phyloP scores from a whole-genome alignment of 2,113 vertebrate genomes.

The Steatornis caripensis region DNA sequence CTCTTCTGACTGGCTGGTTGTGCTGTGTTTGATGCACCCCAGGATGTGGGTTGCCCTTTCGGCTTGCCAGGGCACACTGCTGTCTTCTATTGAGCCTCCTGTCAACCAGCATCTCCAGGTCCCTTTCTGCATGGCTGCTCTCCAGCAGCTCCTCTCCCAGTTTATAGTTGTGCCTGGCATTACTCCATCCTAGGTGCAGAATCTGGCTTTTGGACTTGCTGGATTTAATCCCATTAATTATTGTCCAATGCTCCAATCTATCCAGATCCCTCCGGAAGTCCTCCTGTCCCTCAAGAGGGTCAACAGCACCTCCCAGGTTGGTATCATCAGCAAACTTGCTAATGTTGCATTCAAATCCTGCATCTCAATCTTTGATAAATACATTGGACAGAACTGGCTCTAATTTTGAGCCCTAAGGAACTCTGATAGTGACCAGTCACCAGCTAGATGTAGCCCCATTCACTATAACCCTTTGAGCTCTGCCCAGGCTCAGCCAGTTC shows the following conservation, averaged over 20 bases:
- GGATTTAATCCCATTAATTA: not conserved
- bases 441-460: not conserved
- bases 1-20: not conserved
- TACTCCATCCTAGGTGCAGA: not conserved
- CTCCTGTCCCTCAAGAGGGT: not conserved
- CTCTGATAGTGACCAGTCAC: rapidly evolving
- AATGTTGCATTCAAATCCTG: not conserved
- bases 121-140: not conserved
- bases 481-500: not conserved
- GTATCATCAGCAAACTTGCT: not conserved
- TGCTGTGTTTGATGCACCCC: not conserved
- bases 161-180: not conserved
- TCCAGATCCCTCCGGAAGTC: not conserved
- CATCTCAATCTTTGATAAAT: not conserved
- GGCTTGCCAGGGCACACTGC: not conserved
- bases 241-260: not conserved
- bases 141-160: not conserved
- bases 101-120: not conserved
- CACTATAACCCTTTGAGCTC: not conserved
- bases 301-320: not conserved
- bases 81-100: not conserved
- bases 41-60: not conserved
- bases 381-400: too few species aligned
- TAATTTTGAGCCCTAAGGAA: not conserved
- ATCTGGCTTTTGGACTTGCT: not conserved